phyloP scores from a whole-genome alignment of 1,140 invertebrate species.

The Platyscapa corneri region DNA sequence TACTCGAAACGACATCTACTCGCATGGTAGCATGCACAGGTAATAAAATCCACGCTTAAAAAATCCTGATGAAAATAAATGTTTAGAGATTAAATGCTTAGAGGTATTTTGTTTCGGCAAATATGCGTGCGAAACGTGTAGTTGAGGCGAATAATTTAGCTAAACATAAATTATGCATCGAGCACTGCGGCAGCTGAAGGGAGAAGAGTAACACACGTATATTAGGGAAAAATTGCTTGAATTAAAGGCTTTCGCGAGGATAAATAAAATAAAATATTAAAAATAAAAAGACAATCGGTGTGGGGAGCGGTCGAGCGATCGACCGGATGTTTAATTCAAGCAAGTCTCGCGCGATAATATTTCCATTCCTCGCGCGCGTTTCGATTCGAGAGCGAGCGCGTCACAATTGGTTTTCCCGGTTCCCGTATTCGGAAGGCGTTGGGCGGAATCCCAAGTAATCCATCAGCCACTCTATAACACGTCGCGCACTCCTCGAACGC shows the following conservation, averaged over 20 bases:
- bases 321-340: slow-evolving; percentile 27
- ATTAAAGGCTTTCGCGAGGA: not conserved
- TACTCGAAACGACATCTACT: too few species aligned
- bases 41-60: not conserved
- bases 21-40: not conserved
- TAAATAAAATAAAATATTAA: not conserved
- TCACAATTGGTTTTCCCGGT: not conserved
- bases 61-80: not conserved
- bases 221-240: not conserved
- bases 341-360: not conserved
- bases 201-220: not conserved
- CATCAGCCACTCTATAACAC: not conserved
- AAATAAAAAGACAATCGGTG: not conserved
- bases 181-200: not conserved
- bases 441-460: not conserved
- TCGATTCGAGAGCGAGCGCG: not conserved
- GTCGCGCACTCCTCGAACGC: not conserved
- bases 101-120: not conserved
- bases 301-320: not conserved
- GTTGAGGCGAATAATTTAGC: not conserved
- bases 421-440: not conserved
- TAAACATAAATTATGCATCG: not conserved
- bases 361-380: not conserved
- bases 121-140: not conserved
- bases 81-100: not conserved